These are phyloP conservation scores for Petrosia ficiformis DNA, from an alignment of 37 sponge, comb jelly and placozoan genomes.

Conservation along the genomic window DNA sequence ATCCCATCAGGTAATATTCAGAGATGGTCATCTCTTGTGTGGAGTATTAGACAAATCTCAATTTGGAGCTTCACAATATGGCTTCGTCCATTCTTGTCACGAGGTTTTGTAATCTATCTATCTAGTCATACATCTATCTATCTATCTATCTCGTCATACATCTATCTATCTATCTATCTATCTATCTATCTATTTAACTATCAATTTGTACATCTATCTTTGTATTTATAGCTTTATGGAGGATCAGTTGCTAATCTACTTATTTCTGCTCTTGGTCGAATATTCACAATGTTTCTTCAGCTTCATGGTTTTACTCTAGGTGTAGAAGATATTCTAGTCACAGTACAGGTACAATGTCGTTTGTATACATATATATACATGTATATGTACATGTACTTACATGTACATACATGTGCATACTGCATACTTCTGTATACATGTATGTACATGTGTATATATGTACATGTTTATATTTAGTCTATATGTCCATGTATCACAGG, in stretches of 20 bases:
- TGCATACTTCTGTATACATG: neutral
- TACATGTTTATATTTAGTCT: neutral
- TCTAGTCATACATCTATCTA: too few relatives aligned
- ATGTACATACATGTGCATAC: neutral
- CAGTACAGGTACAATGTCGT: constrained; percentile 22
- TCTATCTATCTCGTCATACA: too few relatives aligned
- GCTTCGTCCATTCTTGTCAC: constrained; percentile 85
- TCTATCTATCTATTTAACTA: neutral
- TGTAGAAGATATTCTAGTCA: constrained; percentile 91
- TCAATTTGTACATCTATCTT: neutral
- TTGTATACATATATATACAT: neutral
- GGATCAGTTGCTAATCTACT: constrained; percentile 70
- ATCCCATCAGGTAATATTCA: constrained; percentile 90
- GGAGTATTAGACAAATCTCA: constrained; percentile 96
- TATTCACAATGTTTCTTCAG: constrained; percentile 91
- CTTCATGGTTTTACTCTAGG: constrained; percentile 92
- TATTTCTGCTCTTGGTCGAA: constrained; percentile 83
- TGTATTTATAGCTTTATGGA: constrained; percentile 77
- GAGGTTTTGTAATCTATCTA: constrained; percentile 49
- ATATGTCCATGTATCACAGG: constrained; percentile 17
- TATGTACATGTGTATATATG: neutral
- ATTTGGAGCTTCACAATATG: constrained; percentile 89
- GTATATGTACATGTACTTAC: neutral
- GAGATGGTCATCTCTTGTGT: constrained; percentile 88
- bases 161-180: too few relatives aligned